These are phyloP conservation scores for Okapia johnstoni DNA, from an alignment of 2,113 vertebrate genomes.

Conservation along the genomic window DNA sequence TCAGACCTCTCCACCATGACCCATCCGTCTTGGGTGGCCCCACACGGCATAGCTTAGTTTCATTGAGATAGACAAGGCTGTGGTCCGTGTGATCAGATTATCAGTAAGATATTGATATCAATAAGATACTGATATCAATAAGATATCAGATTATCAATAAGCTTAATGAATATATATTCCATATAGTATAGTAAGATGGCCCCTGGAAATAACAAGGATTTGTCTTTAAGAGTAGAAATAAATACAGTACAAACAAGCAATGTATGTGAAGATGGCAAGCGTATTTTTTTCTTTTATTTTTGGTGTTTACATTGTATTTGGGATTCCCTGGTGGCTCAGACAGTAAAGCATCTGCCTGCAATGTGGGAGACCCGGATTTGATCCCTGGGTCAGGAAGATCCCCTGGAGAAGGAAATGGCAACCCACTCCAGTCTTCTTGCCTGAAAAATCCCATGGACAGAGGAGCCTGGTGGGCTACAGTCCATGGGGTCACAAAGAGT, in stretches of 20 bases:
- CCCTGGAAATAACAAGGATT: background rate
- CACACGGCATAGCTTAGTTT: no score
- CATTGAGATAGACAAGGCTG: no score
- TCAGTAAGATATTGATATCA: no score
- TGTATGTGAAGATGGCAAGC: background rate
- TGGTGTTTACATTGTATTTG: background rate
- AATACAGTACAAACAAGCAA: background rate
- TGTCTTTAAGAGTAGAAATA: background rate
- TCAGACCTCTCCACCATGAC: no score
- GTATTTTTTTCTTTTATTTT: background rate
- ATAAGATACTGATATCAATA: no score
- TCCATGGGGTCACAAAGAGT: background rate
- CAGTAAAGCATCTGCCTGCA: background rate
- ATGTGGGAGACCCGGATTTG: background rate
- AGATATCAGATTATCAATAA: no score
- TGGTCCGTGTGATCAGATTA: no score
- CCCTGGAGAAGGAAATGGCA: background rate
- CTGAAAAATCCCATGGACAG: background rate
- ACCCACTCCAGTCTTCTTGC: background rate
- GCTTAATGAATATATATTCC: background rate
- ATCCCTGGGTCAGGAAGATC: background rate
- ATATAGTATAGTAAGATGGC: background rate
- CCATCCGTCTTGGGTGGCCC: no score
- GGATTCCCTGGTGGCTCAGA: background rate
- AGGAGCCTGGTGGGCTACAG: background rate